Base-by-base conservation (phyloP, 2,888 invertebrate genomes). In the Drosophila nr. perissopoda region DNA sequence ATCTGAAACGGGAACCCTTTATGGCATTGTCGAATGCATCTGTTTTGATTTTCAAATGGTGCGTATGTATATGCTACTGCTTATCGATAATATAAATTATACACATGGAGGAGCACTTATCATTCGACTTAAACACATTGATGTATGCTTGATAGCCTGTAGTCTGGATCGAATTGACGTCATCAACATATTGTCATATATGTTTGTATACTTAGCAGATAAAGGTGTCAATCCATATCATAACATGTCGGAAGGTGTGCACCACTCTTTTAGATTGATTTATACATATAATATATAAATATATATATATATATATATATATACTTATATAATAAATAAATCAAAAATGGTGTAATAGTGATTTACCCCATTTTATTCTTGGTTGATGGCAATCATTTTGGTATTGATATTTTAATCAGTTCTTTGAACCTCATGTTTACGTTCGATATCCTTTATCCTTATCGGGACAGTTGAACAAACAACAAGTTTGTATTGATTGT, bases 21-120 rank as follows among this genome's bases (percentile, higher is more conserved):
- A 25, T 33, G 4, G 36, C 51, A 36, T n/a, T 33, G 51, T 42
- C 48, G 11, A 34, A 36, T 52, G 62, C 69, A 69, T 65, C 57
- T 58, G 36, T 21, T 59, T n/a, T 49, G 62, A 69, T 59, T 79
- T 77, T 79, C 27, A 66, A 77, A 62, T 31, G 62, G 51, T 65
- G 57, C 59, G 34, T 52, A 58, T 62, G 25, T 25, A 25, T 25
- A 29, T 29, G 40, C 13, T 18, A 45, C 13, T 16, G 33, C 69
- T 87, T 83, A 82, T 83, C 83, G 56, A 61, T 65, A 68, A 70
- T 76, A 83, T 85, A 79, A 85, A 83, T 83, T 82, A 83, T 63
- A 68, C 34, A 45, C 53, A 34, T 18, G 29, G 27, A 34, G 57
- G 13, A 27, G n/a, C 27, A 74, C 79, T 74, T 79, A 77, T 69